phyloP scores from a whole-genome alignment of 2,888 invertebrate species.

The Beris morrisii region DNA sequence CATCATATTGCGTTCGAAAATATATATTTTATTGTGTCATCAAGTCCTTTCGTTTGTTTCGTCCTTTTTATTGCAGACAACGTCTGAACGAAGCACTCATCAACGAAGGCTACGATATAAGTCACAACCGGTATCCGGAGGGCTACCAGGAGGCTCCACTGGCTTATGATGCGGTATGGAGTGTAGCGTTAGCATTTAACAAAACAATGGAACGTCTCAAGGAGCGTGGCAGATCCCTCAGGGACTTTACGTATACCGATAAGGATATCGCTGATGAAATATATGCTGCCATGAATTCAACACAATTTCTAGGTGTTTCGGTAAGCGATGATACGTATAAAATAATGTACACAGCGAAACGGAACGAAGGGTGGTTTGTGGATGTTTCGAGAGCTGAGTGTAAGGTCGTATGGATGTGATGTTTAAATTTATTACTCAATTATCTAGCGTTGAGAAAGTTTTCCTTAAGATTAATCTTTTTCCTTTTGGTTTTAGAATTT shows the following conservation, averaged over 20 bases:
- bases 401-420: no score
- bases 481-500: no score
- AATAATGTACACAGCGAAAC: no score
- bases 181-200: conserved; percentile 95
- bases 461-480: no score
- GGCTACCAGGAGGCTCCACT: conserved; percentile 98
- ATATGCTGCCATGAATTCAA: conserved; percentile 97
- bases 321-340: conserved; percentile 63
- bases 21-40: background rate
- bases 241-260: conserved; percentile 95
- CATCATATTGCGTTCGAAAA: conserved; percentile 3
- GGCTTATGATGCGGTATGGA: conserved; percentile 99
- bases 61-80: conserved; percentile 57
- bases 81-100: conserved; percentile 80
- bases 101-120: conserved; percentile 81
- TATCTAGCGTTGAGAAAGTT: no score
- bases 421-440: no score
- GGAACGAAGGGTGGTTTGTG: no score
- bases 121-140: conserved; percentile 83
- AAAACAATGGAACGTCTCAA: conserved; percentile 90
- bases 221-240: conserved; percentile 76
- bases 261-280: conserved; percentile 93
- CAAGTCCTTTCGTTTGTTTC: background rate
- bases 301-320: conserved; percentile 96
- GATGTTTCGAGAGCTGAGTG: no score